phyloP scores from a whole-genome alignment of 1,140 invertebrate genomes.

The Trigoniulus corallinus region DNA sequence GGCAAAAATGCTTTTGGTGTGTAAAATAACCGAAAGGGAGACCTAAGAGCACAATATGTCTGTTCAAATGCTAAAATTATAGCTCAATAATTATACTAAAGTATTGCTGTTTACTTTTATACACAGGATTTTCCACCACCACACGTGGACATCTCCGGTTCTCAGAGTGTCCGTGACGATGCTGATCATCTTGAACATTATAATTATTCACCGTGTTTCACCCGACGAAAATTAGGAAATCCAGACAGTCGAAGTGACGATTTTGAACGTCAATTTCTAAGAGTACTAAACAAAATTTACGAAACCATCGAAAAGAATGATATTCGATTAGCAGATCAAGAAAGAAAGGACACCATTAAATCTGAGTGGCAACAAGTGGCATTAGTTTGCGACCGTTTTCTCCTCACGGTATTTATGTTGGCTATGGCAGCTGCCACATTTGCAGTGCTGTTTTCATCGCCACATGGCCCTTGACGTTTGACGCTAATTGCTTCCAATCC shows the following conservation, averaged over 20 bases:
- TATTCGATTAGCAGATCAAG: constrained; percentile 43
- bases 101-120: too few relatives aligned
- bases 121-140: not conserved
- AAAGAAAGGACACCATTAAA: constrained; percentile 42
- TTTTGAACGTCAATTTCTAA: constrained; percentile 40
- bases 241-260: constrained; percentile 26
- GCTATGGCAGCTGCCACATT: constrained; percentile 43
- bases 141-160: not conserved
- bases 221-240: constrained; percentile 8
- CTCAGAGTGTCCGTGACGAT: not conserved
- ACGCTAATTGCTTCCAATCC: not conserved
- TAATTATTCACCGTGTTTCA: constrained; percentile 7
- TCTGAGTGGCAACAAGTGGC: constrained; percentile 63
- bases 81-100: too few relatives aligned
- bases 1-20: too few relatives aligned
- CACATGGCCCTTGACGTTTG: constrained; percentile 25
- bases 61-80: too few relatives aligned
- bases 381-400: constrained; percentile 44
- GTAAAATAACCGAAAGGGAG: too few relatives aligned
- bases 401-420: constrained; percentile 47
- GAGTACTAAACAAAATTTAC: constrained; percentile 46
- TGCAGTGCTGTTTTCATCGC: constrained; percentile 40
- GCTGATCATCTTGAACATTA: constrained; percentile 7
- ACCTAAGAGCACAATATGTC: too few relatives aligned
- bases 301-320: constrained; percentile 54